A percentile compares a stretch with the other conserved stretches of the same genome.
These are phyloP conservation scores for Tinea trinotella DNA, from an alignment of 2,888 invertebrate species.

Conservation along the genomic window DNA sequence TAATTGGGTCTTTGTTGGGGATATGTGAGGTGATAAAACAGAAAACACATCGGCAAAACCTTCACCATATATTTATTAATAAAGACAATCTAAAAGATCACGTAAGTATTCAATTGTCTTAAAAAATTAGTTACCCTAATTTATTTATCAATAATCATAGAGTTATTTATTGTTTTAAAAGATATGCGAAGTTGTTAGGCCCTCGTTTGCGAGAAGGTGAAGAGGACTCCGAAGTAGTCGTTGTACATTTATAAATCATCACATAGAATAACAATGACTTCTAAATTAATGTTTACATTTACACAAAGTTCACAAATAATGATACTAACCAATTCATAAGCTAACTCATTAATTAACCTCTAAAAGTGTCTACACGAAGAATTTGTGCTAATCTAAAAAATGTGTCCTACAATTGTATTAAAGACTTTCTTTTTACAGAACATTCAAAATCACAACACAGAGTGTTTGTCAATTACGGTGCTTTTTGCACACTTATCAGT, in stretches of 20 bases:
- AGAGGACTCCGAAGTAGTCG: slow-evolving; percentile 53
- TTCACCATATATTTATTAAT: slow-evolving; percentile 74
- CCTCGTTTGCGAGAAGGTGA: slow-evolving; percentile 25
- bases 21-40: slow-evolving; percentile 8
- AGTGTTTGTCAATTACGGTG: slow-evolving; percentile 72
- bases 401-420: slow-evolving; percentile 59
- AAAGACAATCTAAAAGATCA: slow-evolving; percentile 74
- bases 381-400: slow-evolving; percentile 69
- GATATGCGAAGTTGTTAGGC: slow-evolving; percentile 69
- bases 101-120: slow-evolving; percentile 69
- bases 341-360: background rate
- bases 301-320: too few species aligned
- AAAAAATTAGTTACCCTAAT: slow-evolving; percentile 73
- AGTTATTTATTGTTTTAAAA: slow-evolving; percentile 60
- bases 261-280: slow-evolving; percentile 49
- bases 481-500: slow-evolving; percentile 49
- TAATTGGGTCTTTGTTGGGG: too few species aligned
- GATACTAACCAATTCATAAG: background rate
- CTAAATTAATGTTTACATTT: slow-evolving; percentile 45
- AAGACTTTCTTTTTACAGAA: slow-evolving; percentile 68
- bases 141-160: slow-evolving; percentile 51
- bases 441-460: slow-evolving; percentile 74
- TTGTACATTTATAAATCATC: slow-evolving; percentile 64
- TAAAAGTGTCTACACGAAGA: slow-evolving; percentile 70
- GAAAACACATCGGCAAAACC: slow-evolving; percentile 66